Evolutionary conservation across 2,888 invertebrate species (phyloP), one percentile per base, ranked within the genome.

Genomic region (Nasonia oneida): DNA sequence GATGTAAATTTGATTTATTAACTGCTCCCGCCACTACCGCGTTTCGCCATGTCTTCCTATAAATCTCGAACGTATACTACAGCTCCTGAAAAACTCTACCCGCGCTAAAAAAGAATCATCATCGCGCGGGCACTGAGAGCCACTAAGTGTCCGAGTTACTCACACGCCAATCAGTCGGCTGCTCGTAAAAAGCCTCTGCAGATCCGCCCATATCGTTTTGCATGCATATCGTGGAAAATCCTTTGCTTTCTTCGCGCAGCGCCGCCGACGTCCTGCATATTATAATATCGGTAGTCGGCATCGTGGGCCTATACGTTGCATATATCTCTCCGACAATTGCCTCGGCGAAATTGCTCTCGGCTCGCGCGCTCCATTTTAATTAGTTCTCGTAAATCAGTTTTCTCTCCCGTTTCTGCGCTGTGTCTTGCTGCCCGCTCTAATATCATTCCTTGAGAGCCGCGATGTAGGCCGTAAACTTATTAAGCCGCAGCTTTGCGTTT

Each of bases 371-470:
- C 87, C 86, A 85, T 88, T 89, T 89, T 90, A 90, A 90, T 90
- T 90, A 88, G 82, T 61, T 50, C 57, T 83, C 87, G 84, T 89
- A 89, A 89, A 89, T 89, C 88, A 89, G 84, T 86, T 74, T 80
- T 76, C 77, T 73, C 83, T 74, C 47, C n/a, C 37, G 37, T 67
- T 70, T 61, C 75, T 47, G 82, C 74, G 42, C 33, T 47, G 6
- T 15, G 10, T 29, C 33, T 8, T 39, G 37, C 37, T 37, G 18
- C n/a, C 29, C 23, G 39, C 23, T 81, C 73, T 61, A 81, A 81
- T 80, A 53, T 67, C 64, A 12, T 67, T n/a, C 23, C 23, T 1
- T 3, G 18, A 53, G 53, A 18, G 18, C 8, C 37, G 8, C 37
- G 8, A 76, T 76, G 75, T 75, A 33, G 76, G 57, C 47, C 75